Percentiles rank a stretch among this genome's conserved stretches.
Evolutionary conservation across 1,140 invertebrate genomes (phyloP).

Genomic region (Kradibia gibbosae): DNA sequence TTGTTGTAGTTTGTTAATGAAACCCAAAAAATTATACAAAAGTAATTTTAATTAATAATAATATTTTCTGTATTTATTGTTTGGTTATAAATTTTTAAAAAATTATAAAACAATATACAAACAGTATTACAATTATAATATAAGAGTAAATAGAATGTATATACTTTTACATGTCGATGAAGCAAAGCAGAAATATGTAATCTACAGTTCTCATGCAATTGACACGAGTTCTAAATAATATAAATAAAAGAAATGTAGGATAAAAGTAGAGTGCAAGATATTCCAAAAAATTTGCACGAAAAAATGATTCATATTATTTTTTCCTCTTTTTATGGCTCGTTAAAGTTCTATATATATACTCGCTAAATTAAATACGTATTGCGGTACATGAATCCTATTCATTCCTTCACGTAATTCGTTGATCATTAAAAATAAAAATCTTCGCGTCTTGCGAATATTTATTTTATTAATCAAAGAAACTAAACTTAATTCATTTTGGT

Average conservation of each 20-base stretch:
- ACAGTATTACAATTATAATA: constrained; percentile 5
- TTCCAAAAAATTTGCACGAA: constrained; percentile 29
- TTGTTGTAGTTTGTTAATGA: background rate
- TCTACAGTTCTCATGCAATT: constrained; percentile 13
- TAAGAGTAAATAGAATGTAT: background rate
- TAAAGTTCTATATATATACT: constrained; percentile 36
- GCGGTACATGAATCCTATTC: constrained; percentile 41
- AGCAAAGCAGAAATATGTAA: constrained; percentile 35
- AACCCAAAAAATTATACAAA: background rate
- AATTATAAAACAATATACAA: background rate
- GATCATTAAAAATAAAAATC: constrained; percentile 46
- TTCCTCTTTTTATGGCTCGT: constrained; percentile 12
- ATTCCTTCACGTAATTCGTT: constrained; percentile 37
- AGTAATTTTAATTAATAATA: constrained; percentile 22
- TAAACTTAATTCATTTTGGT: constrained; percentile 46
- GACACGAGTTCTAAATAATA: constrained; percentile 15
- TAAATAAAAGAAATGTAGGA: constrained; percentile 27
- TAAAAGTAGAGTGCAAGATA: constrained; percentile 28
- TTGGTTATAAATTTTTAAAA: background rate
- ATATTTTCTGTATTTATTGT: constrained; percentile 9
- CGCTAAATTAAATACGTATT: constrained; percentile 48
- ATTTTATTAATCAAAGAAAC: constrained; percentile 25
- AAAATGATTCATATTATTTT: constrained; percentile 28
- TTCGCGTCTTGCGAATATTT: constrained; percentile 42
- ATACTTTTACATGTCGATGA: constrained; percentile 30